Conservation (phyloP, 1,140 invertebrate genomes). For the Drosophila sturtevanti region DNA sequence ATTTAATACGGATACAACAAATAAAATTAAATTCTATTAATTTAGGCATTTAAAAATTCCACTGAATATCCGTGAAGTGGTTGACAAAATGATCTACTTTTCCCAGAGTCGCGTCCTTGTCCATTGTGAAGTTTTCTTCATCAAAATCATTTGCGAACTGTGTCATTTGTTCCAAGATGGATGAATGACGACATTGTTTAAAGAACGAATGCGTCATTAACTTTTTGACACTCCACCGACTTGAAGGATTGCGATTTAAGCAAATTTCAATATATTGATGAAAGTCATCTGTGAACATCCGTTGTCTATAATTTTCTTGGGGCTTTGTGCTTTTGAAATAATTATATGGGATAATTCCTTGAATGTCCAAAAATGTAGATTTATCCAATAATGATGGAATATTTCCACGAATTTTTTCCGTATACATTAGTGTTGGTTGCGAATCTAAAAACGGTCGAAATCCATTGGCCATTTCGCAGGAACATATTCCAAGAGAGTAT, state of each 20-base stretch:
- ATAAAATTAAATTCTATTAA: background rate
- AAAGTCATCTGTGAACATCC: constrained; percentile 89
- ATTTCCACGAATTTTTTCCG: constrained; percentile 93
- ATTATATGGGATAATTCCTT: constrained; percentile 56
- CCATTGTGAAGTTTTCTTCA: background rate
- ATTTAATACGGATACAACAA: background rate
- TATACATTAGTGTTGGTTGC: constrained; percentile 92
- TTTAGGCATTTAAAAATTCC: constrained; percentile 1
- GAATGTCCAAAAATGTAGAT: constrained; percentile 84
- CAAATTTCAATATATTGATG: constrained; percentile 90
- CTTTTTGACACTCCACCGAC: constrained; percentile 86
- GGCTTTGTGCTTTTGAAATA: constrained; percentile 42
- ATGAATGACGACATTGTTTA: constrained; percentile 84
- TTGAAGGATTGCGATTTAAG: constrained; percentile 84
- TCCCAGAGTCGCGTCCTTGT: background rate
- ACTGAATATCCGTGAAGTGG: background rate
- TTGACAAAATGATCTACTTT: background rate
- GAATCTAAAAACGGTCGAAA: constrained; percentile 92
- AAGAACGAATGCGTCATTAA: constrained; percentile 90
- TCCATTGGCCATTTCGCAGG: constrained; percentile 95
- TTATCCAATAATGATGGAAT: constrained; percentile 90
- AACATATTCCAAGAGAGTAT: constrained; percentile 93
- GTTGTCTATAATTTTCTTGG: constrained; percentile 83
- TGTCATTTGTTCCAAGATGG: constrained; percentile 53
- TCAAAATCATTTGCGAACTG: constrained; percentile 13